phyloP scores from a whole-genome alignment of 2,797 vertebrate genomes.

The Threskiornis aethiopicus region DNA sequence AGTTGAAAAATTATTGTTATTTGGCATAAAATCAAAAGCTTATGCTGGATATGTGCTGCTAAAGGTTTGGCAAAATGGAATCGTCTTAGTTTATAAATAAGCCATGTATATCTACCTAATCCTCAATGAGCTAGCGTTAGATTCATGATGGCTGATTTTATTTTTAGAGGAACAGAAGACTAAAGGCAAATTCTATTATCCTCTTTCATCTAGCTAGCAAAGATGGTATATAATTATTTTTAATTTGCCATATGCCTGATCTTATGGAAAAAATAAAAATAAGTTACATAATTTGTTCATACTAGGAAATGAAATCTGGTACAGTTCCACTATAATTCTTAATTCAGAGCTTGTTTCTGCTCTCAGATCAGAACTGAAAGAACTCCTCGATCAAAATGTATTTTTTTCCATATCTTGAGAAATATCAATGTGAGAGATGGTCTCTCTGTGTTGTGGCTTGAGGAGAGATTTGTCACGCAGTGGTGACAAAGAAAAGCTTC shows the following conservation, averaged over 20 bases:
- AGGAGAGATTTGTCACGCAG: not conserved
- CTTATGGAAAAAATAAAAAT: not conserved
- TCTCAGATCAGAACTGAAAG: slow-evolving; percentile 27
- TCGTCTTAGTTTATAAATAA: not conserved
- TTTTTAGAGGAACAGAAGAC: not conserved
- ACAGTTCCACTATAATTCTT: not conserved
- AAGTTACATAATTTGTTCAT: not conserved
- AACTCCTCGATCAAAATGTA: not conserved
- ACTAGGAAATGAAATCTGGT: not conserved
- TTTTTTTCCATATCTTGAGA: not conserved
- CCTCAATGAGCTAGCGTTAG: not conserved
- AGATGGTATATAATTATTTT: not conserved
- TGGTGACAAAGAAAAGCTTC: not conserved
- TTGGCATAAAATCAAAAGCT: not conserved
- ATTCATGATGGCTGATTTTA: not conserved
- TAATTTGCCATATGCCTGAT: not conserved
- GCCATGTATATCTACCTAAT: not conserved
- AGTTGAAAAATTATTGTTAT: not conserved
- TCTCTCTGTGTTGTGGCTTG: not conserved
- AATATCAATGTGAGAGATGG: not conserved
- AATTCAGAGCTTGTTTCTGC: slow-evolving; percentile 26
- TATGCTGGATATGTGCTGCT: not conserved
- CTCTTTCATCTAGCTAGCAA: not conserved
- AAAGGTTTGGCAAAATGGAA: not conserved
- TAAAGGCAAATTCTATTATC: not conserved